Base-by-base conservation (phyloP, 2,113 vertebrate species). In the Amazona vittata region DNA sequence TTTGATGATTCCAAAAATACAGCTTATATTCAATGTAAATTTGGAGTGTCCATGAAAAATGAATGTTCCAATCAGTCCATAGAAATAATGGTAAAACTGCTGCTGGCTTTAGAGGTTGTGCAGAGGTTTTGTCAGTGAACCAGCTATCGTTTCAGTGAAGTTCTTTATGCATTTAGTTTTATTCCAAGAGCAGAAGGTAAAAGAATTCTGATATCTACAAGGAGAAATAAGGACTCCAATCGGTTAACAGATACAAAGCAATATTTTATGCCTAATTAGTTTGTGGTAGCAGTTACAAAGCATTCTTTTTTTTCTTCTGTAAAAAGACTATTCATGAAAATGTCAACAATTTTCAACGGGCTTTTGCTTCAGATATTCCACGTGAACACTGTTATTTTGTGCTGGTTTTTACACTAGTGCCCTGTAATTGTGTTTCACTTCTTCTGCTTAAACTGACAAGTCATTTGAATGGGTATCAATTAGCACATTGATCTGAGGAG, bases 381-480 rank as follows among this genome's bases (percentile, higher is more conserved):
- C 75, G 74, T 67, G 83, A 91, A 64, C 75, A 91, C 84, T 93
- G 87, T 90, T 98, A 93, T 97, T 97, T 62, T 97, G 87, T 94
- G 90, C 96, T 95, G 97, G 77, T 94, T 96, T 98, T 94, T 97
- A 95, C 94, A 89, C 96, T 98, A 97, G 98, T 98, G 96, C 96
- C 94, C 95, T 94, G 69, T 98, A 98, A 98, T 98, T 98, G 97
- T 97, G 96, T 97, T 98, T 98, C 95, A 96, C 93, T 90, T 98
- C 95, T 91, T 97, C 95, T 98, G 98, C 98, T 98, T 98, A 98
- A 98, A 98, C 97, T 97, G 98, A 98, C 97, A 97, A 97, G 96
- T 92, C 95, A 97, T 97, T 97, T 91, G 91, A 98, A 98, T 98
- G 98, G 97, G 83, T 98, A 97, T 98, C 97, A 97, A 97, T 98